phyloP scores from a whole-genome alignment of 2,888 invertebrate genomes.

The Boloria euphrosyne region DNA sequence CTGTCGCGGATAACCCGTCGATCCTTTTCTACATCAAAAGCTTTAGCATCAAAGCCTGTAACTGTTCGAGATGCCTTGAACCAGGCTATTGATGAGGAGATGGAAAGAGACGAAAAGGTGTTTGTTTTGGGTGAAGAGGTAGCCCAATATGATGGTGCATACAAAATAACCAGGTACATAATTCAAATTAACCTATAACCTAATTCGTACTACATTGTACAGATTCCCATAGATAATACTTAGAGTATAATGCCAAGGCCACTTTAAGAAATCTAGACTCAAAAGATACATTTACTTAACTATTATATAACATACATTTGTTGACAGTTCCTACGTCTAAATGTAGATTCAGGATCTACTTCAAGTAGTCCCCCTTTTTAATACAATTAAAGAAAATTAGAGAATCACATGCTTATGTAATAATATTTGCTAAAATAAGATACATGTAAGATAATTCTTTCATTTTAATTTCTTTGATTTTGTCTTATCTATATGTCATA shows the following conservation, averaged over 20 bases:
- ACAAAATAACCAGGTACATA: constrained; percentile 89
- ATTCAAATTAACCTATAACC: constrained; percentile 22
- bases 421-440: neutral
- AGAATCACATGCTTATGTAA: neutral
- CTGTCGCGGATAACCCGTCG: constrained; percentile 63
- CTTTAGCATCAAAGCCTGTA: constrained; percentile 84
- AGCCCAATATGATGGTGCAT: constrained; percentile 99
- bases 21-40: constrained; percentile 69
- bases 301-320: constrained; percentile 67
- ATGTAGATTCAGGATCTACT: neutral
- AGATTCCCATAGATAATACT: neutral
- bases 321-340: constrained; percentile 48
- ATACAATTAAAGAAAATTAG: neutral
- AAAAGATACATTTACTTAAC: neutral
- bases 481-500: constrained; percentile 7
- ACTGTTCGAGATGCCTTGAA: constrained; percentile 98
- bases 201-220: neutral
- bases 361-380: neutral
- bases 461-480: constrained; percentile 15
- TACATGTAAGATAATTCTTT: constrained; percentile 1
- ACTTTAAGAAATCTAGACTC: neutral
- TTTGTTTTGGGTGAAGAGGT: constrained; percentile 98
- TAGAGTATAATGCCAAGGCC: neutral
- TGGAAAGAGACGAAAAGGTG: constrained; percentile 94
- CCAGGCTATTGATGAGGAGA: constrained; percentile 97